These are phyloP conservation scores for Gopherus evgoodei DNA, from an alignment of 2,113 vertebrate genomes.

Conservation along the genomic window DNA sequence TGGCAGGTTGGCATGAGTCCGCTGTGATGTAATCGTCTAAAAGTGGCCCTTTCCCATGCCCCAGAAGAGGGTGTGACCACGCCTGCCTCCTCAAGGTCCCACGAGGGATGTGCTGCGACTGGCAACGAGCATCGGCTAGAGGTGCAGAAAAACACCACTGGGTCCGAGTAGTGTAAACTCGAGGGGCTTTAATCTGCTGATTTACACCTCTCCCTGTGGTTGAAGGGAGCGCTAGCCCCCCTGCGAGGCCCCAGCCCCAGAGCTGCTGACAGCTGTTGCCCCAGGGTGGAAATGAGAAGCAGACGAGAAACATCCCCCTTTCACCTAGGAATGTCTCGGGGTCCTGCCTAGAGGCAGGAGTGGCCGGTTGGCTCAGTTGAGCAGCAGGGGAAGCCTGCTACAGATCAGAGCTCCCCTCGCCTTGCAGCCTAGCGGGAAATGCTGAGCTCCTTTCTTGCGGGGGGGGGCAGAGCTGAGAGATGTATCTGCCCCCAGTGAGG, in stretches of 20 bases:
- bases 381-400: neutral
- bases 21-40: neutral
- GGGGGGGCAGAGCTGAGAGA: neutral
- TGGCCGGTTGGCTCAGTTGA: neutral
- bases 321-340: neutral
- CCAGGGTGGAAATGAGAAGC: neutral
- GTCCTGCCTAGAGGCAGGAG: neutral
- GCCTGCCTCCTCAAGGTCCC: no score
- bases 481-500: neutral
- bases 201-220: neutral
- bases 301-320: neutral
- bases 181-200: fast-evolving
- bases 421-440: neutral
- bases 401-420: neutral
- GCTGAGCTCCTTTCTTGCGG: neutral
- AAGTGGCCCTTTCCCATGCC: neutral
- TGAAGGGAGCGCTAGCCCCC: neutral
- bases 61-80: neutral
- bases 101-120: no score
- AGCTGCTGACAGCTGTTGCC: neutral
- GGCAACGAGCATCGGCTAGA: neutral
- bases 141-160: neutral
- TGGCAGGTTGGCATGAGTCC: neutral
- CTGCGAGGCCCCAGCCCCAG: neutral
- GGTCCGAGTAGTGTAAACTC: neutral